Base-by-base conservation (phyloP, 2,888 invertebrate genomes). In the Acanthosepion pharaonis region DNA sequence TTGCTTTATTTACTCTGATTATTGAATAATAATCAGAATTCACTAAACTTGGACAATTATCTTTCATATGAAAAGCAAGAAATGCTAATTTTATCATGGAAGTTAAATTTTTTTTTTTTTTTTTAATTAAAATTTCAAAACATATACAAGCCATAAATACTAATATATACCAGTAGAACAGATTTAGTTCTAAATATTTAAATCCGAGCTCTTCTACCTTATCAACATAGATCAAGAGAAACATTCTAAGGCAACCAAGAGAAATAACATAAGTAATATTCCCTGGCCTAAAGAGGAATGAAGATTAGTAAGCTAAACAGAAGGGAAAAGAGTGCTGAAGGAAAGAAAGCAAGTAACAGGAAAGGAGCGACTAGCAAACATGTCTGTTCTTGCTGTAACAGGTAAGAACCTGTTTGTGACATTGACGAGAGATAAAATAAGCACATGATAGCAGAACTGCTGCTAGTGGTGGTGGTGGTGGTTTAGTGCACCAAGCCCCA, bases 401-500 rank as follows among this genome's bases (percentile, higher is more conserved):
- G 78, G 78, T 78, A 78, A 78, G 78, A 78, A 78, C 78, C n/a
- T 78, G 78, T 78, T 78, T 78, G 78, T 78, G 78, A 78, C 78
- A 78, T 78, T 78, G 78, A 78, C n/a, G n/a, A n/a, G 78, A 78
- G 78, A 78, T 78, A 78, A 78, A 78, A 78, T n/a, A n/a, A 78
- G n/a, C 78, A 78, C 78, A n/a, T 78, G 78, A 78, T n/a, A 3
- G 78, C 78, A 78, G 78, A 78, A 78, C 78, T n/a, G 78, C 78
- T n/a, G 78, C 28, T 78, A 8, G 15, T 33, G 78, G 78, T 11
- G 28, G 78, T n/a, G n/a, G n/a, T n/a, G 78, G 78, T 78, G 78
- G 78, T 78, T 78, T 33, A 78, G 78, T 78, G 78, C 78, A 78
- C 78, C n/a, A 78, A 78, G 78, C 78, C 42, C 42, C 15, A 78